A percentile compares a stretch with the other conserved stretches of the same genome.
Conservation (phyloP, 2,113 vertebrate species). For the Cacatua alba region DNA sequence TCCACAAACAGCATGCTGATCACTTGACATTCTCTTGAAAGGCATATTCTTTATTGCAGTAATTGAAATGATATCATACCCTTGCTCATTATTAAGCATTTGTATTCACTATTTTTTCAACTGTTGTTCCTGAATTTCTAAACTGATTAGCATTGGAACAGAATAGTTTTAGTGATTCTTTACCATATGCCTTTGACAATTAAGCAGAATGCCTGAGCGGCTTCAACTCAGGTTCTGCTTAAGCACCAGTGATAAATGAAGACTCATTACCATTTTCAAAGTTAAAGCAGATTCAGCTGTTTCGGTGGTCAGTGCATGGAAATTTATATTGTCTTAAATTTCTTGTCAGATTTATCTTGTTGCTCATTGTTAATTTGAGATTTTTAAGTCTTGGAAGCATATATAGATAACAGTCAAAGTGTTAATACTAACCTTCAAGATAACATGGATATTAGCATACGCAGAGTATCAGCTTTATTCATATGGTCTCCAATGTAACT, state of each 20-base stretch:
- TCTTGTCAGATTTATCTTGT: background rate
- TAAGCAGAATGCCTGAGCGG: background rate
- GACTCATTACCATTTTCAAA: background rate
- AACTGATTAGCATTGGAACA: background rate
- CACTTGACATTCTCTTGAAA: background rate
- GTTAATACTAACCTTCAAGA: background rate
- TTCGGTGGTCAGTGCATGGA: background rate
- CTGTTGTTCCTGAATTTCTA: background rate
- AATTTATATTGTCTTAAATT: background rate
- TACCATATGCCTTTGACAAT: constrained; percentile 17
- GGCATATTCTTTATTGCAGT: background rate
- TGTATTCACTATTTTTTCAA: background rate
- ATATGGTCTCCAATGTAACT: background rate
- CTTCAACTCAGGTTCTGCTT: background rate
- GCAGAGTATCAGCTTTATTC: background rate
- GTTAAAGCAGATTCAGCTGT: background rate
- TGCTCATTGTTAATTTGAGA: background rate
- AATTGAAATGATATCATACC: background rate
- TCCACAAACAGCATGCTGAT: background rate
- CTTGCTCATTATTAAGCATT: background rate
- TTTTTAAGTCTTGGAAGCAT: background rate
- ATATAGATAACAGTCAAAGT: background rate
- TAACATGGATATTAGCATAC: background rate
- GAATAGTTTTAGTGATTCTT: constrained; percentile 28
- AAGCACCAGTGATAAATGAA: background rate